Percentiles rank a stretch among this genome's conserved stretches.
Evolutionary conservation across 53 echinoderm and acorn worm genomes (phyloP).

Genomic region (Apostichopus leukothele): DNA sequence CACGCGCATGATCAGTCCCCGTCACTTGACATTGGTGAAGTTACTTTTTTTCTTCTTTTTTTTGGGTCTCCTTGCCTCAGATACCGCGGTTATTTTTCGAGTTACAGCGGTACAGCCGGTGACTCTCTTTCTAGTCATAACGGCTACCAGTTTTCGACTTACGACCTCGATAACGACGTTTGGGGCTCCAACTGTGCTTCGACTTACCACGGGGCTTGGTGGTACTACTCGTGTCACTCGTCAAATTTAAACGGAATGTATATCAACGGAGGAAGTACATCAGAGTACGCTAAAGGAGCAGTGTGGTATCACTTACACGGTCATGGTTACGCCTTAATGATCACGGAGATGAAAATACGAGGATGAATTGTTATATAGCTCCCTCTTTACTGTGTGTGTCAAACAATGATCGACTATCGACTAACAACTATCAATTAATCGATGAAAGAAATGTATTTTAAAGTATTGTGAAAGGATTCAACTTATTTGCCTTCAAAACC

Average conservation of each 20-base stretch:
- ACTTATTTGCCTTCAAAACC: no score
- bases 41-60: background rate
- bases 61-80: constrained; percentile 6
- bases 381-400: no score
- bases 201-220: constrained; percentile 69
- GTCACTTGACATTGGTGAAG: background rate
- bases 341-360: constrained; percentile 57
- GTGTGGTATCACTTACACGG: constrained; percentile 64
- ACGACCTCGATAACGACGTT: constrained; percentile 65
- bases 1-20: no score
- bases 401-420: no score
- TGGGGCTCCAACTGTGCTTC: constrained; percentile 61
- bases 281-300: constrained; percentile 38
- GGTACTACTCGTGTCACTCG: constrained; percentile 54
- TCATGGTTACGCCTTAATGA: constrained; percentile 59
- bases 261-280: constrained; percentile 48
- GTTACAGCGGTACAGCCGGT: constrained; percentile 67
- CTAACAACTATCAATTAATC: no score
- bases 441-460: no score
- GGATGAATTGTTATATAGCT: background rate
- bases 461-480: no score
- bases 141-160: constrained; percentile 62
- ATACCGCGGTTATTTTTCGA: constrained; percentile 71
- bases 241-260: constrained; percentile 69
- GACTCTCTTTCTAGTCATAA: constrained; percentile 58